Evolutionary conservation across 2,888 invertebrate species (phyloP), one percentile per base, ranked within the genome.

Genomic region (Eupithecia centaureata): DNA sequence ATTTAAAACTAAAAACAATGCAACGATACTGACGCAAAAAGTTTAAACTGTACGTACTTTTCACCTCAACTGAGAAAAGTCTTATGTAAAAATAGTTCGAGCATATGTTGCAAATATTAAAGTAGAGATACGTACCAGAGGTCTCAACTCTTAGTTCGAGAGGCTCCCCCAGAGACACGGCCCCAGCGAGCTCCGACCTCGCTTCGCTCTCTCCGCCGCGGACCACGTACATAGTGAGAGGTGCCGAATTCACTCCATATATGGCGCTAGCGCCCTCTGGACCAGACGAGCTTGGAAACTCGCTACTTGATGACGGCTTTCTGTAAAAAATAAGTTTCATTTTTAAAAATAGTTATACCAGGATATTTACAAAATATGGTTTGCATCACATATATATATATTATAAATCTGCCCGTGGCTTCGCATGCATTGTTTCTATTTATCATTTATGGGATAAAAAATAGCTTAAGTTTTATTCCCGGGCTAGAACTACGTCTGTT

Each of bases 131-230:
- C 61, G 13, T 57, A 72, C 73, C 72, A 15, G 87, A 82, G 30
- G 91, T 89, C 67, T 93, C 93, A 10, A 94, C 85, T 25, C 90
- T 77, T 15, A 93, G 76, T 65, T 92, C 90, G 0, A 94, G 86
- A 27, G 84, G 82, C 67, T 93, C 93, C 0, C 94, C 93, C 2
- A 93, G 84, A 3, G 91, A 83, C 25, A 91, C 93, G 0, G 89
- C 85, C 35, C 78, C 79, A 1, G 75, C 54, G 1, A 68, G 67
- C 76, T 35, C 75, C 67, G 71, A 77, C 76, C 66, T 59, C 25
- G 47, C 70, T 69, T 81, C 86, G 47, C 57, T 61, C 51, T 63
- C 65, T 8, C 79, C 78, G 0, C 79, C 86, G 1, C 92, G 83
- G 70, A 91, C 90, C 76, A 91, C 88, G 78, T 92, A 92, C 91